phyloP scores from a whole-genome alignment of 2,113 vertebrate species.

The Argyrosomus japonicus region DNA sequence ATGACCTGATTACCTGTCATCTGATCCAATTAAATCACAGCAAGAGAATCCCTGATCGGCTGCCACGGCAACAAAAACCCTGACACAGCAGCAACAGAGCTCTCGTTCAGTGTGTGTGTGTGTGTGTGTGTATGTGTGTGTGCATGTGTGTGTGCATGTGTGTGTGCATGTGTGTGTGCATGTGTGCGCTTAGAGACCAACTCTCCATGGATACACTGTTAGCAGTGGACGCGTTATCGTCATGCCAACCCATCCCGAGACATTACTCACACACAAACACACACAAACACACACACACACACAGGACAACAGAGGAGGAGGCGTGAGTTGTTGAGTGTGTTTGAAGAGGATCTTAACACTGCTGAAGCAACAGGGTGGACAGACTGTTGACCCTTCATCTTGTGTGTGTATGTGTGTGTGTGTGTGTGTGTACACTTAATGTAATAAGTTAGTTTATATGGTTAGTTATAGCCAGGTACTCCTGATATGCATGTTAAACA shows the following conservation, averaged over 20 bases:
- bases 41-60: slow-evolving; percentile 27
- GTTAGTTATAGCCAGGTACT: no score
- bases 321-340: slow-evolving; percentile 7
- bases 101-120: not conserved
- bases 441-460: no score
- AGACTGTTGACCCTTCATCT: not conserved
- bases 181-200: not conserved
- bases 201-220: slow-evolving; percentile 46
- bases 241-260: slow-evolving; percentile 63
- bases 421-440: not conserved
- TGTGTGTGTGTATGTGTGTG: not conserved
- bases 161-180: slow-evolving; percentile 20
- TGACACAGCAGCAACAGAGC: slow-evolving; percentile 41
- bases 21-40: slow-evolving; percentile 61
- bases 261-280: slow-evolving; percentile 29
- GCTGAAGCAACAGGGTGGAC: not conserved
- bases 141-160: not conserved
- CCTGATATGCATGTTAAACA: no score
- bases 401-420: slow-evolving; percentile 14
- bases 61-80: slow-evolving; percentile 30
- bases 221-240: slow-evolving; percentile 46
- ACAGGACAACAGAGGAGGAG: slow-evolving; percentile 27
- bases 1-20: slow-evolving; percentile 42
- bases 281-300: slow-evolving; percentile 24
- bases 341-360: slow-evolving; percentile 37